Base-by-base conservation (phyloP, 2,888 invertebrate genomes). In the Microctonus hyperodae region DNA sequence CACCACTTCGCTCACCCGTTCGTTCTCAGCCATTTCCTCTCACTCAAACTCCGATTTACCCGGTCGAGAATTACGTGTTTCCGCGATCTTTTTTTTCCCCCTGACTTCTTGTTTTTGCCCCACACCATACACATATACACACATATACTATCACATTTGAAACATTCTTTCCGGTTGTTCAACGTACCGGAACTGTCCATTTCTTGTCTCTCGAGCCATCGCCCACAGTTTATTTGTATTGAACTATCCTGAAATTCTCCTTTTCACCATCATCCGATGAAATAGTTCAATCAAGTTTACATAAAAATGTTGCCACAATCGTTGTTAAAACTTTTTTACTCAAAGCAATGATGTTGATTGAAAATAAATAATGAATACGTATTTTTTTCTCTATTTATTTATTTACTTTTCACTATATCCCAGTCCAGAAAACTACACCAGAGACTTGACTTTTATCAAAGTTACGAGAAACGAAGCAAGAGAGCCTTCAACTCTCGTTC, bases 1-100 rank as follows among this genome's bases (percentile, higher is more conserved):
- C 62, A 33, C 56, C 62, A 66, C 66, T 64, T 65, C 57, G 48
- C 60, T 66, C 71, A 72, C 68, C 68, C 67, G 65, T 51, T 56
- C 28, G 28, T 56, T 25, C 33, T 48, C 25, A 13, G 9, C 53
- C 44, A 48, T 53, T 64, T 62, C 25, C 65, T 67, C 67, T 64
- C 55, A 31, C 50, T 67, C 35, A 55, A 44, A 57, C 55, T 59
- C 37, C 53, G 63, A 44, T 59, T 60, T 53, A 35, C 40, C 25
- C 37, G 53, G 64, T 69, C 61, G 40, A 40, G 35, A 67, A 35
- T 65, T 31, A 40, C 56, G 53, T 56, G 37, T 28, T 16, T 40
- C 22, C 55, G 13, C 20, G 23, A 37, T 51, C 28, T 59, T 23
- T 64, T 64, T n/a, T 57, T 23, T 28, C 59, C 50, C 58, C 64